phyloP scores from a whole-genome alignment of 92 coral and sea anemone genomes.

The Siderastrea radians region DNA sequence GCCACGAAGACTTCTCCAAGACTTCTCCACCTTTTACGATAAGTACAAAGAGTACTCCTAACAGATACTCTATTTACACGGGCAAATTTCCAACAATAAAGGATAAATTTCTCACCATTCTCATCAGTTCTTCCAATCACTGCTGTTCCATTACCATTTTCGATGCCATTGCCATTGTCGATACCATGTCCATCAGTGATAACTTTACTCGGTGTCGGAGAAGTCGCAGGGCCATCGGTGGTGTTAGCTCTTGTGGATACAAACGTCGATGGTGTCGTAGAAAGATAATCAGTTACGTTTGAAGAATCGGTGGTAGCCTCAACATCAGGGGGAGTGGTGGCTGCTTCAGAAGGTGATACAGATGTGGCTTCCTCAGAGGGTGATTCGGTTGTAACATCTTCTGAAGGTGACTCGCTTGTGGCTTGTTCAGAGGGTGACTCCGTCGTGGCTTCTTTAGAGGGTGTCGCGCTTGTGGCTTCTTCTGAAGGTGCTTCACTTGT shows the following conservation, averaged over 20 bases:
- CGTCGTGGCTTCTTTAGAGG: not conserved
- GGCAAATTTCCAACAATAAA: not conserved
- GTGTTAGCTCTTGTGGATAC: not conserved
- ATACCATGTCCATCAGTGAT: slow-evolving; percentile 9
- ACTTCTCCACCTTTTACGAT: not conserved
- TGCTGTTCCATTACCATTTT: slow-evolving; percentile 44
- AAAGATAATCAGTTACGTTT: not conserved
- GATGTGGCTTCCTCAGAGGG: not conserved
- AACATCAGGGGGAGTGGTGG: not conserved
- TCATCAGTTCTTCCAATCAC: slow-evolving; percentile 40
- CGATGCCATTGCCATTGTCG: slow-evolving; percentile 46
- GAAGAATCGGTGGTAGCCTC: slow-evolving; percentile 16
- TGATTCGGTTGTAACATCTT: not conserved
- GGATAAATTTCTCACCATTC: not conserved
- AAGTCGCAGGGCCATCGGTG: not conserved
- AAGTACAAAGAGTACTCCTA: not conserved
- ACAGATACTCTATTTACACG: not conserved
- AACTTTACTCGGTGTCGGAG: not conserved
- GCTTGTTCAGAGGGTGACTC: not conserved
- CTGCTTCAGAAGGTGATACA: not conserved
- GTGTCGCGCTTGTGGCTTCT: not conserved
- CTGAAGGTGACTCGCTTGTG: not conserved
- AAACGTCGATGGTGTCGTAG: slow-evolving; percentile 9
- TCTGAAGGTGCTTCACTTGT: not conserved
- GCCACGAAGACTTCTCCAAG: too few relatives aligned